Conservation (phyloP, 2,888 invertebrate species). For the Pogonocherus hispidulus region DNA sequence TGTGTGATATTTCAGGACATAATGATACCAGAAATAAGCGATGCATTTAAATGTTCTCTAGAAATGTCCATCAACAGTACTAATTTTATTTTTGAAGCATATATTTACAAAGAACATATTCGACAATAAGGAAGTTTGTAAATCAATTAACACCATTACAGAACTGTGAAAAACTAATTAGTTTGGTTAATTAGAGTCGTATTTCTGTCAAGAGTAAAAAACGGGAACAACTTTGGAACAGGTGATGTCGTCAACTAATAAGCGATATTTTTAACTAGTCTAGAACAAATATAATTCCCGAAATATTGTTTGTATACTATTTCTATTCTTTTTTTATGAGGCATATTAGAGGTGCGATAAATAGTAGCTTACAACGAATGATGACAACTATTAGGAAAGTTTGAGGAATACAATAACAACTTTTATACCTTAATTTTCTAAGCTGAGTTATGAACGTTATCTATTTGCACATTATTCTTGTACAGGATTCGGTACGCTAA, state of each 20-base stretch:
- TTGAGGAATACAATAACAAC: no score
- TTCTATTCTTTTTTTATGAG: background rate
- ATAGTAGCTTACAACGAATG: no score
- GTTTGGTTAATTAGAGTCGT: conserved; percentile 16
- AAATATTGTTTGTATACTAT: background rate
- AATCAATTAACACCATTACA: conserved; percentile 18
- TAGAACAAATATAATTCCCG: background rate
- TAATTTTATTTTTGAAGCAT: background rate
- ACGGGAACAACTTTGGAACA: background rate
- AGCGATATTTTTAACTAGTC: conserved; percentile 1
- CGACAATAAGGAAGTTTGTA: conserved; percentile 4
- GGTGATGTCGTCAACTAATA: background rate
- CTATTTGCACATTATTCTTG: no score
- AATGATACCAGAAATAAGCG: no score
- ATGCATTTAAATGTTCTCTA: background rate
- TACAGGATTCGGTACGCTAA: no score
- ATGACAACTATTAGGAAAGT: no score
- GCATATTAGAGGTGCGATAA: no score
- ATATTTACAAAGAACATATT: conserved; percentile 2
- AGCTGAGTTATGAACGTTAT: no score
- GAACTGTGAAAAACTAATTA: conserved; percentile 8
- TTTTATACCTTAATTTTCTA: no score
- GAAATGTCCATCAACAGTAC: background rate
- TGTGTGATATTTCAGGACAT: no score
- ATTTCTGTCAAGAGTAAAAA: conserved; percentile 5